Conservation (phyloP, 2,113 vertebrate species). For the Pterophyllum scalare region DNA sequence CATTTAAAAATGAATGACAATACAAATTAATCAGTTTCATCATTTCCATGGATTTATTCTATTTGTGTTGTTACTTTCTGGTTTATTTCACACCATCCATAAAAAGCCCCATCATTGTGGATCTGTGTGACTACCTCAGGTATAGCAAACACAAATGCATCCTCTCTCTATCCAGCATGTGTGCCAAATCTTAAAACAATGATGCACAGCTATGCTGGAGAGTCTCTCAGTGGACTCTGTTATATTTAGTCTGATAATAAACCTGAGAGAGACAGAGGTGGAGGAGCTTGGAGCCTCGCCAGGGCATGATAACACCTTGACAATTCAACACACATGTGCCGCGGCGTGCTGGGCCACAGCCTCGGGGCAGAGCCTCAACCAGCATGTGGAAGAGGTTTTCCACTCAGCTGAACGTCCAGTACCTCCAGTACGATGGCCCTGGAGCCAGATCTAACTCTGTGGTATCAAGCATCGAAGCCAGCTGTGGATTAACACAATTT, state of each 20-base stretch:
- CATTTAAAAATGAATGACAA: neutral
- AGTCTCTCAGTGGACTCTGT: neutral
- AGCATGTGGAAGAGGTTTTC: conserved; percentile 81
- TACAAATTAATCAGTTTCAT: neutral
- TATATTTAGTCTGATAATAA: conserved; percentile 73
- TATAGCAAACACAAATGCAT: neutral
- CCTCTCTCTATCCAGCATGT: neutral
- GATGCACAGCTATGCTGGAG: conserved; percentile 21
- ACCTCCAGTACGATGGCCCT: conserved; percentile 50
- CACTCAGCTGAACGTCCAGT: conserved; percentile 69
- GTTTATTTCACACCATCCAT: too few species aligned
- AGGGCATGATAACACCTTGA: conserved; percentile 73
- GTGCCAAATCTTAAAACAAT: neutral
- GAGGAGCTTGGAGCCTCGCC: conserved; percentile 54
- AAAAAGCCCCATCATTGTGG: too few species aligned
- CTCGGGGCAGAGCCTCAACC: conserved; percentile 58
- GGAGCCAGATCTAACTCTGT: conserved; percentile 41
- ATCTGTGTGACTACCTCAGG: too few species aligned
- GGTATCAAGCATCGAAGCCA: conserved; percentile 69
- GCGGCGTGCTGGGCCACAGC: conserved; percentile 64
- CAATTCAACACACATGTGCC: conserved; percentile 81
- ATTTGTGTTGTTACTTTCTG: too few species aligned
- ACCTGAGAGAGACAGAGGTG: conserved; percentile 58
- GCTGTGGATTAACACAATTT: conserved; percentile 80
- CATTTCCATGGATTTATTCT: too few species aligned